Conservation (phyloP, 1,140 invertebrate species). For the Aleiodes sp. region DNA sequence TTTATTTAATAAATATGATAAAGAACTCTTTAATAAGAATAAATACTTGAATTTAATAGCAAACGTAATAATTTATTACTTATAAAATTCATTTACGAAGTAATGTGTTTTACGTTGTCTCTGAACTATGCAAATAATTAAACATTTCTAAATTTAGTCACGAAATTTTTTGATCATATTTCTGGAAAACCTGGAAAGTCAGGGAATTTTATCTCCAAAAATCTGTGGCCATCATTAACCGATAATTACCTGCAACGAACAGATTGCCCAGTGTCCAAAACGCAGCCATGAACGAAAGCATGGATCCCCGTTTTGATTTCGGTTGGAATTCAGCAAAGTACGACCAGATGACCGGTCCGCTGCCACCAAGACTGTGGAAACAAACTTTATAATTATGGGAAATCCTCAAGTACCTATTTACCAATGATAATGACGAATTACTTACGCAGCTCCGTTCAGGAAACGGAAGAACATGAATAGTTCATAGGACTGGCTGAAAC, state of each 20-base stretch:
- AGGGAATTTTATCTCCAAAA: too few species aligned
- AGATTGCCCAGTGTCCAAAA: constrained; percentile 93
- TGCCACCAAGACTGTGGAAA: constrained; percentile 82
- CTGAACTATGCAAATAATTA: too few species aligned
- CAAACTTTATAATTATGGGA: background rate
- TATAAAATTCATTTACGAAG: too few species aligned
- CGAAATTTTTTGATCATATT: too few species aligned
- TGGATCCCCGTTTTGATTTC: constrained; percentile 85
- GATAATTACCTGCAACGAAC: constrained; percentile 78
- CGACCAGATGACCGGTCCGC: constrained; percentile 94
- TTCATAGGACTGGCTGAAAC: constrained; percentile 86
- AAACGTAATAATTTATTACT: background rate
- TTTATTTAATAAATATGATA: too few species aligned
- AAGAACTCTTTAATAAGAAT: background rate
- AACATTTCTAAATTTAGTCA: too few species aligned
- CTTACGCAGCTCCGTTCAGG: constrained; percentile 92
- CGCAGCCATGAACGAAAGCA: constrained; percentile 91
- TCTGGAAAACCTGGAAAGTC: too few species aligned
- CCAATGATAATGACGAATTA: constrained; percentile 46
- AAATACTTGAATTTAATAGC: background rate
- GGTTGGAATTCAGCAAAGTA: constrained; percentile 96
- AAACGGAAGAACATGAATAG: constrained; percentile 90
- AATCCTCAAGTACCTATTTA: background rate
- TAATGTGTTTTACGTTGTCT: too few species aligned
- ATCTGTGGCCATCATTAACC: too few species aligned